Evolutionary conservation across 2,888 invertebrate species (phyloP).

Genomic region (Linnaemya vulpina): DNA sequence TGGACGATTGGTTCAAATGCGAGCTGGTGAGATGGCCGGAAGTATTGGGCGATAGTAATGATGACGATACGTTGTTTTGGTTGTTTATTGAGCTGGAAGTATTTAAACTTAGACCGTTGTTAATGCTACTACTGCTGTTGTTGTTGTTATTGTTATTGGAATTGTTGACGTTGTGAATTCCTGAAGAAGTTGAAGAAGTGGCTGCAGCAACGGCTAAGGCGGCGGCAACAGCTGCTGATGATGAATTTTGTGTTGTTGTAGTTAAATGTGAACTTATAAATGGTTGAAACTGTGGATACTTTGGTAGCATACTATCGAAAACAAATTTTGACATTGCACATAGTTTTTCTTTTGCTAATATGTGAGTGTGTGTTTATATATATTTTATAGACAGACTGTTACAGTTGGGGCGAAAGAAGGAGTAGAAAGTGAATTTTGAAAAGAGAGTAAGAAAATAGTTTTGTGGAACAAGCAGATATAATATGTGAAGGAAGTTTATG

Average conservation of each 20-base stretch:
- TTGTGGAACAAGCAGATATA: not conserved
- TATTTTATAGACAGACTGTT: conserved; percentile 46
- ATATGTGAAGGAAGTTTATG: conserved; percentile 9
- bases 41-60: conserved; percentile 77
- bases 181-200: conserved; percentile 75
- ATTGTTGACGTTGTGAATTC: conserved; percentile 81
- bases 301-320: conserved; percentile 98
- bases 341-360: conserved; percentile 77
- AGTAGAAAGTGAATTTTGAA: conserved; percentile 56
- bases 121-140: conserved; percentile 66
- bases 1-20: conserved; percentile 80
- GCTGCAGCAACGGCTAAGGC: conserved; percentile 82
- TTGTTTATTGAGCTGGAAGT: conserved; percentile 50
- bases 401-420: conserved; percentile 24
- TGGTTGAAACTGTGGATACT: conserved; percentile 91
- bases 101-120: conserved; percentile 58
- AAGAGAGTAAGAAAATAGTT: not conserved
- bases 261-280: conserved; percentile 84
- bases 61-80: conserved; percentile 72
- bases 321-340: conserved; percentile 98
- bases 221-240: conserved; percentile 89
- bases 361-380: conserved; percentile 16
- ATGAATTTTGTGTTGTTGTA: conserved; percentile 84
- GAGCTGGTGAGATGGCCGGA: conserved; percentile 73
- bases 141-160: conserved; percentile 72